Percentiles rank a stretch among this genome's conserved stretches.
phyloP scores from a whole-genome alignment of 2,888 invertebrate species.

The Mythimna impura region DNA sequence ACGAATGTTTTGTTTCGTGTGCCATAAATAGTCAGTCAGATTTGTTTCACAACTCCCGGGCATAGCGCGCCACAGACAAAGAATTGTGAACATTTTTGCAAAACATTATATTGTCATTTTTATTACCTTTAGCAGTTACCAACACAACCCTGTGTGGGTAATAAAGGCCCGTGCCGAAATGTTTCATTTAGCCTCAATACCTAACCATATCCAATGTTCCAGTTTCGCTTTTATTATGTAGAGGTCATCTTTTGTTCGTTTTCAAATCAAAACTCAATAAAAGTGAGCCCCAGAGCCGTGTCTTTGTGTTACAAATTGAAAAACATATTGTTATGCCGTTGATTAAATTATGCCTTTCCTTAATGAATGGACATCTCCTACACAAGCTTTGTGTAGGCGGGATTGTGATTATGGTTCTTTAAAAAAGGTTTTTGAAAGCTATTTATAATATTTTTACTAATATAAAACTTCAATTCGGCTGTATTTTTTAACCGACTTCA shows the following conservation, averaged over 20 bases:
- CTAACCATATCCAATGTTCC: conserved; percentile 65
- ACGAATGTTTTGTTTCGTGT: conserved; percentile 48
- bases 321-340: conserved; percentile 63
- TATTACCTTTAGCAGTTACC: conserved; percentile 63
- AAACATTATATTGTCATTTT: conserved; percentile 66
- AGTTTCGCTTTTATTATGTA: conserved; percentile 66
- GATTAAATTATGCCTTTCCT: conserved; percentile 55
- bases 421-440: background rate
- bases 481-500: too few species aligned
- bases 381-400: conserved; percentile 24
- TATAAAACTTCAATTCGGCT: background rate
- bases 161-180: conserved; percentile 65
- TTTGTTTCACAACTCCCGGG: conserved; percentile 40
- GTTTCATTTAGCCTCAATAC: conserved; percentile 68
- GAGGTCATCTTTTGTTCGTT: conserved; percentile 69
- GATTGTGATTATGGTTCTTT: conserved; percentile 23
- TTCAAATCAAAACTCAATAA: conserved; percentile 70
- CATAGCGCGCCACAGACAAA: conserved; percentile 28
- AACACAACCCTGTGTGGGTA: conserved; percentile 54
- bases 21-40: conserved; percentile 44
- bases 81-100: conserved; percentile 52
- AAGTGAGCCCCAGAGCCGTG: conserved; percentile 60
- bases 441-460: background rate
- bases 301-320: conserved; percentile 70
- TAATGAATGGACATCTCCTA: conserved; percentile 43